Conservation (phyloP, 2,888 invertebrate genomes). For the Cynaeus angustus region DNA sequence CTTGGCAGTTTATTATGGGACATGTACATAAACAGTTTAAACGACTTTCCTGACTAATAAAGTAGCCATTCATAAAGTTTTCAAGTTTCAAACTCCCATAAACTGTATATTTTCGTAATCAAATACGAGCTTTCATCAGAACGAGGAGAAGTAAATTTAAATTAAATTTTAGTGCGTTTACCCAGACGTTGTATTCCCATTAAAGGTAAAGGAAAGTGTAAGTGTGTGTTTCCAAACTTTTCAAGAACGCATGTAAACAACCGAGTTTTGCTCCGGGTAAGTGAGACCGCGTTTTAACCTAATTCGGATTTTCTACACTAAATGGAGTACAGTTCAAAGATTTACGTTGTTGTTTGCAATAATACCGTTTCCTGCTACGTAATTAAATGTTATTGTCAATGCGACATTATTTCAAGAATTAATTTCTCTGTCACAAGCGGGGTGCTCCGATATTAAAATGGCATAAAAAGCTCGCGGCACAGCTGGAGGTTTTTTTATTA, state of each 20-base stretch:
- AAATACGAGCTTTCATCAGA: slow-evolving; percentile 39
- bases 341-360: slow-evolving; percentile 4
- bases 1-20: slow-evolving; percentile 28
- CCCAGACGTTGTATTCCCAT: slow-evolving; percentile 7
- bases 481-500: slow-evolving; percentile 33
- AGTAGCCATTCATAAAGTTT: slow-evolving; percentile 45
- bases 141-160: slow-evolving; percentile 31
- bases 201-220: slow-evolving; percentile 14
- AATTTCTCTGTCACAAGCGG: slow-evolving; percentile 16
- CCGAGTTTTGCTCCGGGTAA: too few relatives aligned
- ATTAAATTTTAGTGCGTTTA: slow-evolving; percentile 40
- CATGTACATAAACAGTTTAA: slow-evolving; percentile 38
- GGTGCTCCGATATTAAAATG: slow-evolving; percentile 20
- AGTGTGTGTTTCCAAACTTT: slow-evolving; percentile 5
- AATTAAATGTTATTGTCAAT: slow-evolving; percentile 21
- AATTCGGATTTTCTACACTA: neutral
- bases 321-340: neutral
- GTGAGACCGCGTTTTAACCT: neutral
- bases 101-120: slow-evolving; percentile 41
- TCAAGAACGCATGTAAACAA: slow-evolving; percentile 13
- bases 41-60: slow-evolving; percentile 39
- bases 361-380: slow-evolving; percentile 4
- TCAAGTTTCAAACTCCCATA: slow-evolving; percentile 43
- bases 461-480: slow-evolving; percentile 27
- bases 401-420: slow-evolving; percentile 19